Evolutionary conservation across 2,888 invertebrate genomes (phyloP), one percentile per base, ranked within the genome.

Genomic region (Globia sparganii): DNA sequence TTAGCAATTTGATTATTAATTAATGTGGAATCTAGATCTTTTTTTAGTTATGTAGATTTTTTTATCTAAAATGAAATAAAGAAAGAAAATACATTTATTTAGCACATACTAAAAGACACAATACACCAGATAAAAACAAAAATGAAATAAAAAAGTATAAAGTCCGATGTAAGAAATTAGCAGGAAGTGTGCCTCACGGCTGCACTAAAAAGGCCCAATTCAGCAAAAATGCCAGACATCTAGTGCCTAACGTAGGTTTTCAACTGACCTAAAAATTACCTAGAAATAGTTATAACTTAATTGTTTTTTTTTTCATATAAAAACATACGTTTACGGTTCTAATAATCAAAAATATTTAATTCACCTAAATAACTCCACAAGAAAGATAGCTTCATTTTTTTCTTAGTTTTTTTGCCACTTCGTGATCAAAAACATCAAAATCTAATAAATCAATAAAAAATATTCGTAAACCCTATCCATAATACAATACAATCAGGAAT

Each of bases 401-500:
- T 46, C 1, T 18, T 3, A 1, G 9, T 4, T 53, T 34, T 75
- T 53, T 31, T 15, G 13, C 3, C 0, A 25, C 6, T 21, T 9
- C 5, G 0, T 46, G 9, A 28, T 49, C 6, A 61, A 68, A 61
- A 49, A n/a, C 1, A 40, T 34, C 2, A 40, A 66, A 28, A 69
- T 53, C 15, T 25, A 65, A 81, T 77, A 82, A 86, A 80, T 81
- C 73, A 53, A 77, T 66, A 28, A 81, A 65, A 78, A 76, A 77
- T 72, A 66, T 78, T 76, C 81, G 77, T 74, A 79, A 86, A 66
- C 87, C 87, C 87, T 88, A 88, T 81, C 71, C 87, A 86, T 96
- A 95, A 95, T 93, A 95, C 96, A 96, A 96, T 96, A 95, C 95
- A 96, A 96, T 96, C 95, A 91, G 90, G 87, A 93, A 96, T 95